Evolutionary conservation across 2,797 vertebrate species (phyloP), one percentile per base, ranked within the genome.

Genomic region (Mareca strepera): DNA sequence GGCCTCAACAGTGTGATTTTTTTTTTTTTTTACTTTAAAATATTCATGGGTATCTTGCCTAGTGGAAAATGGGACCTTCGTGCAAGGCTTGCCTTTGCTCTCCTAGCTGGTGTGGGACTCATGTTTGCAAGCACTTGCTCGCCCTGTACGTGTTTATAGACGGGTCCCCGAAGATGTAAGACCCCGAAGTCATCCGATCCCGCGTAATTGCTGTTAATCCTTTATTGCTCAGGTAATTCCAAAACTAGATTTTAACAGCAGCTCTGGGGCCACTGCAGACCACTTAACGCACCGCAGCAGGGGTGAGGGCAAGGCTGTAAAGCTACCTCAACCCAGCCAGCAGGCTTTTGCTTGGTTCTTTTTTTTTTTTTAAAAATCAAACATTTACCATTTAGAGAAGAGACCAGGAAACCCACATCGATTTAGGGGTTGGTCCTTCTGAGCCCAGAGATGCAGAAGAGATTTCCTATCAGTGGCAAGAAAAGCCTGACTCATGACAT

Each of bases 81-180:
- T 81, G 82, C 64, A 4, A 20, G 48, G 82, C 55, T 72, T 7
- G 13, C 43, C 1, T n/a, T 64, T 37, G 21, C n/a, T 39, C 56
- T 55, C 44, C 3, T 46, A 6, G 20, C 48, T 2, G 50, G 12
- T 25, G 73, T 3, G 29, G 82, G 69, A 56, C 50, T 62, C 1
- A 17, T 8, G 79, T 60, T 60, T 72, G 84, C 82, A 53, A 73
- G 86, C 72, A 29, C 26, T 52, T 39, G 66, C 59, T 88, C 59
- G 4, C 66, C 35, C 86, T 12, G 1, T 1, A n/a, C 28, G 46
- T 12, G 28, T 12, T 55, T 4, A 7, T 3, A 7, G 17, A 8
- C 31, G 39, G 76, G 73, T 62, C 76, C 66, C 14, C 50, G 35
- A 44, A 17, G 41, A 52, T 11, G 35, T 28, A 72, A 67, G 84